Conservation (phyloP, 2,797 vertebrate species). For the Mormyrus hasselquistii region DNA sequence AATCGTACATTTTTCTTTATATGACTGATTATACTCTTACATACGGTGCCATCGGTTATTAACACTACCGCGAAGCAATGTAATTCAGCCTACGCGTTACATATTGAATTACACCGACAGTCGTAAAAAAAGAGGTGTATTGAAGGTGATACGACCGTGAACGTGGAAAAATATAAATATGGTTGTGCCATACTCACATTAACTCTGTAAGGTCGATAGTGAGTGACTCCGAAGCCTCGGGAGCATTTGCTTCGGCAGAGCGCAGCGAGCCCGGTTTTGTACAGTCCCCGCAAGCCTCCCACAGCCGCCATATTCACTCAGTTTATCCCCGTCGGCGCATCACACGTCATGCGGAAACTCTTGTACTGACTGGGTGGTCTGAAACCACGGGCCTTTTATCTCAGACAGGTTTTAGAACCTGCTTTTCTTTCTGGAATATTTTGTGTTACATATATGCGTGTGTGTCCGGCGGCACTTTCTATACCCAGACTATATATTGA, state of each 20-base stretch:
- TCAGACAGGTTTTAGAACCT: not conserved
- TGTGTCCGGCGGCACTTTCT: not conserved
- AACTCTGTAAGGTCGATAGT: slow-evolving; percentile 52
- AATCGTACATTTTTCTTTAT: not conserved
- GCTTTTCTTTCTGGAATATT: not conserved
- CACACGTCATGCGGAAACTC: not conserved
- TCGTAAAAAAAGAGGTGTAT: not conserved
- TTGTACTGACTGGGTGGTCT: not conserved
- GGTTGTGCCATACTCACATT: slow-evolving; percentile 47
- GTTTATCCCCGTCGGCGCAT: slow-evolving; percentile 19
- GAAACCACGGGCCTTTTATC: not conserved
- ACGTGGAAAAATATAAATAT: not conserved
- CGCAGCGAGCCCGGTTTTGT: not conserved
- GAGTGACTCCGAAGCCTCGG: slow-evolving; percentile 35
- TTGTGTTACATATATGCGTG: not conserved
- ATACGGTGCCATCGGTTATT: not conserved
- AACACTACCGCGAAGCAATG: not conserved
- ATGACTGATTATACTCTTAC: not conserved
- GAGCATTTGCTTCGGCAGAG: not conserved
- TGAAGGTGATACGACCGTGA: slow-evolving; percentile 40
- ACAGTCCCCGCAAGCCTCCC: slow-evolving; percentile 48
- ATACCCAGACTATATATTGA: not conserved
- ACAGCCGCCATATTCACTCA: slow-evolving; percentile 46
- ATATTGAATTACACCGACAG: not conserved
- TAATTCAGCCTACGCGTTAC: not conserved